Base-by-base conservation (phyloP, 2,888 invertebrate genomes). In the Nowickia ferox region DNA sequence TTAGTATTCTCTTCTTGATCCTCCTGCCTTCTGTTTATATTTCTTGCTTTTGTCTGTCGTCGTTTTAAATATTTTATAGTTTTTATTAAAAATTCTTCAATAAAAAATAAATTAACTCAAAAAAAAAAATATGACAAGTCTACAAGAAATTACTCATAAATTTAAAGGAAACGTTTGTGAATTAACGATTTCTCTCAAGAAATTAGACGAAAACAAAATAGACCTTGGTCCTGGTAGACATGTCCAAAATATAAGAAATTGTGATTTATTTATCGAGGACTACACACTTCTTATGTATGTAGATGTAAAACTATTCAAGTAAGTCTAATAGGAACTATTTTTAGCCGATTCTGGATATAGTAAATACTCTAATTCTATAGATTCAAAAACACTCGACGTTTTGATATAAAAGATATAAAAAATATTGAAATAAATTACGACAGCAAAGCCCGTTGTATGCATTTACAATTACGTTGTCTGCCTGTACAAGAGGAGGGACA, bases 181-280 rank as follows among this genome's bases (percentile, higher is more conserved):
- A 46, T 55, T 88, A 69, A 78, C 80, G 42, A 4, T 88, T 38
- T 74, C 38, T 6, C 40, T 79, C 10, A 68, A 59, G 10, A 77
- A 68, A 3, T 59, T 15, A 5, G 17, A 53, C 17, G 63, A 55
- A 63, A n/a, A 17, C 15, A n/a, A 63, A 0, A 38, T 38, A 19
- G 63, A 61, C 22, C 65, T 15, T 30, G 72, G 61, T 10, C 63
- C 79, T 72, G 87, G 86, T 10, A 88, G 88, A 83, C 88, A 87
- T 88, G 89, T 89, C 75, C 88, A 90, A 87, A 90, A 89, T 84
- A 88, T 90, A 71, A 86, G 89, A 74, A 92, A 90, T 87, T 92
- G 91, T 86, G 92, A 92, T 89, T 87, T 92, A 84, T 92, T 89
- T 79, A 89, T 92, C 72, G 91, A 91, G 48, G 90, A 92, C 68